Evolutionary conservation across 2,888 invertebrate genomes (phyloP), one percentile per base, ranked within the genome.

Genomic region (Erebia ligea): DNA sequence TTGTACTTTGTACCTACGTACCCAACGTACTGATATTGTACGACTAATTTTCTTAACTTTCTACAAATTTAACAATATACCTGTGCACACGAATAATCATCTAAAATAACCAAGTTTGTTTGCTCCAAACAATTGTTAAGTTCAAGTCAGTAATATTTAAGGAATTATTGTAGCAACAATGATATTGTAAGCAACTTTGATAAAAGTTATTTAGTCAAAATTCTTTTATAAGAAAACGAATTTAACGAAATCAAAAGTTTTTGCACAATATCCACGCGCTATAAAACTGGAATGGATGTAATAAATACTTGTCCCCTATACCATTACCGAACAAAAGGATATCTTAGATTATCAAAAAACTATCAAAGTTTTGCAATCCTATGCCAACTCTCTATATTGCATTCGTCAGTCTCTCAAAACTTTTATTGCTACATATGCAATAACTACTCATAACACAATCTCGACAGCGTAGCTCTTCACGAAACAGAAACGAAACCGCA

Each of bases 321-420:
- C 61, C 66, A 56, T 64, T 52, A 48, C 62, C 19, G 52, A n/a
- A 48, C 67, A 59, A 62, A 69, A 48, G 67, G 52, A 62, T 63
- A 69, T 61, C 57, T 65, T 48, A 52, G 56, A 63, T 65, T 66
- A 70, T 74, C 63, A 70, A 70, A 68, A 72, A 74, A 70, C 72
- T 68, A 72, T 74, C 68, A 74, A 74, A 74, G 54, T 74, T 74
- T 76, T 34, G 50, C 65, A 71, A 69, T 66, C 68, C 57, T 71
- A 68, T 75, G 76, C 74, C 76, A 77, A 76, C 71, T 76, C 71
- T 76, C 75, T 82, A 84, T 86, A 87, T 87, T 87, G 87, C 87
- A 92, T 92, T 88, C 86, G 86, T 91, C 91, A 89, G 85, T 88
- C 90, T 91, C 91, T 84, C 83, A 83, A 85, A 91, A 91, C 83